Base-by-base conservation (phyloP, 2,113 vertebrate species). In the Lucifuga dentata region DNA sequence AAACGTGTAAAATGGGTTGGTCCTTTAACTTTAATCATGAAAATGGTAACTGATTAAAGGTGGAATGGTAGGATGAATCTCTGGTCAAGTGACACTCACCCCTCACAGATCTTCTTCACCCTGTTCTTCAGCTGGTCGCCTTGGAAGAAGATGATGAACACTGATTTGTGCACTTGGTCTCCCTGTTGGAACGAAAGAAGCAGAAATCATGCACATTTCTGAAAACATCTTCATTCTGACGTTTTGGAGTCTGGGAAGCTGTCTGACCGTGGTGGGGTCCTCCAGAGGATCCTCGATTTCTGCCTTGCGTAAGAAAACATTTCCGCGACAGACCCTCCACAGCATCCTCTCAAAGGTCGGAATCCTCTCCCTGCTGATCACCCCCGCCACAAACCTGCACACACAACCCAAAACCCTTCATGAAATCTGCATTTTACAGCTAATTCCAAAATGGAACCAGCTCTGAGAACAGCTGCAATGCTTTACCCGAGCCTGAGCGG, bases 101-200 rank as follows among this genome's bases (percentile, higher is more conserved):
- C 98, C 89, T 99, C 97, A 74, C 97, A 99, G 51, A 99, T 99
- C 89, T 99, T 99, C 93, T 98, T 99, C 76, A 99, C 97, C 83
- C 97, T 92, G 90, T 97, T 98, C 89, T 98, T 99, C 81, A 99
- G 81, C 64, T 99, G 98, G 87, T 99, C 97, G 0, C 98, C 98
- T 96, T 99, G 98, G 91, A 99, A 99, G 84, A 99, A 99, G 90
- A 99, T 98, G 81, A 99, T 99, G 85, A 99, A 99, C 23, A 99
- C 98, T 3, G 97, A 98, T 80, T 99, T 99, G 92, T 97, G 94
- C 82, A 98, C 97, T 20, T 97, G 94, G 87, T 98, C 97, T 6
- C 96, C 96, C 97, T 99, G 85, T 84, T 65, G 71, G 13, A 51
- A 32, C 76, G 13, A 41, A 1, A 67, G 17, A 10, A 1, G 9